Evolutionary conservation across 2,888 invertebrate genomes (phyloP).

Genomic region (Thysanoteuthis rhombus): DNA sequence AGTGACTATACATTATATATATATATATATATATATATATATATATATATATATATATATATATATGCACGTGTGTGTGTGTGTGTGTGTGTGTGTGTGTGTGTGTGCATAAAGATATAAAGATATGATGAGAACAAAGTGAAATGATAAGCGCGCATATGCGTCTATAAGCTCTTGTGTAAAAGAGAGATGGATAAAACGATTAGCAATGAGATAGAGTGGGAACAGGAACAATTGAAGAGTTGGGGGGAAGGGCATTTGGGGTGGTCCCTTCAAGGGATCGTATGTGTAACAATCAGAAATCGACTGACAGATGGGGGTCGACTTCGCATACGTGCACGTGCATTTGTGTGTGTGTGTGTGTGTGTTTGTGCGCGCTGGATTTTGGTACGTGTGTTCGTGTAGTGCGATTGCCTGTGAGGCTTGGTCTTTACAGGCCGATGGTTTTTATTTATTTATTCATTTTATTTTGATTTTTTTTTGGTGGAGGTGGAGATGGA

Average conservation of each 20-base stretch:
- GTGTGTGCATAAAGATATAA: too few relatives aligned
- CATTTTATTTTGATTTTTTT: not conserved
- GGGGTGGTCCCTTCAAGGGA: not conserved
- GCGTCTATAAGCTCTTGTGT: not conserved
- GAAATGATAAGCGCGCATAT: not conserved
- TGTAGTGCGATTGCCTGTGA: not conserved
- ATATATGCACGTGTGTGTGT: not conserved
- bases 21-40: slow-evolving; percentile 26
- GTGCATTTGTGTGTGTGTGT: not conserved
- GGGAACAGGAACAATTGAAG: too few relatives aligned
- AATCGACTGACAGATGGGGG: slow-evolving; percentile 1
- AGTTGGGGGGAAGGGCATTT: not conserved
- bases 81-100: too few relatives aligned
- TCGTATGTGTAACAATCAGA: not conserved
- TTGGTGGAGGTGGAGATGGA: not conserved
- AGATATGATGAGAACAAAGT: too few relatives aligned
- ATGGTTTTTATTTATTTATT: not conserved
- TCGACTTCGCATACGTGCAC: not conserved
- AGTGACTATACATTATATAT: not conserved
- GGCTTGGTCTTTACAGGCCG: not conserved
- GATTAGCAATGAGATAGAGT: too few relatives aligned
- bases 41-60: slow-evolving; percentile 26
- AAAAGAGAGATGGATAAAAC: not conserved
- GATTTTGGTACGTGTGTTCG: not conserved
- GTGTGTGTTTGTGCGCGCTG: not conserved